These are phyloP conservation scores for Aleiodes testaceus DNA, from an alignment of 2,888 invertebrate species.

Conservation along the genomic window DNA sequence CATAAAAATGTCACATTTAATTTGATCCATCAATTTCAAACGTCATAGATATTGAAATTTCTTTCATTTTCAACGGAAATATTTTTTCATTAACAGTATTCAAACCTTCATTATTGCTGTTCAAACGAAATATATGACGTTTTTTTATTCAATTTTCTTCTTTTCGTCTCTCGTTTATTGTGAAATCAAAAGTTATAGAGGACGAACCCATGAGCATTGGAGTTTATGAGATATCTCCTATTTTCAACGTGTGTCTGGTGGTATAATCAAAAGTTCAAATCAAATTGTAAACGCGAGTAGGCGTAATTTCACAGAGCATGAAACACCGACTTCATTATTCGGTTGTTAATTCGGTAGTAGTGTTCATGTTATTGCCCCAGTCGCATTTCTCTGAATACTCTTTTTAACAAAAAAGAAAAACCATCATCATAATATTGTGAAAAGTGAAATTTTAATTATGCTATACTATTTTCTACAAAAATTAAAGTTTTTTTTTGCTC, in stretches of 20 bases:
- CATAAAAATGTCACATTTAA: conserved; percentile 36
- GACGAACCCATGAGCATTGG: conserved; percentile 1
- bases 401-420: conserved; percentile 38
- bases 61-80: too few relatives aligned
- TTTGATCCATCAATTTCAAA: conserved; percentile 13
- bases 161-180: neutral
- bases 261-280: conserved; percentile 69
- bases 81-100: conserved; percentile 12
- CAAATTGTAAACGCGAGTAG: conserved; percentile 63
- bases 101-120: neutral
- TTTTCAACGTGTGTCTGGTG: conserved; percentile 50
- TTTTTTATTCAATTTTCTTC: neutral
- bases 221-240: conserved; percentile 27
- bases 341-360: conserved; percentile 68
- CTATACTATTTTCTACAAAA: neutral
- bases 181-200: conserved; percentile 5
- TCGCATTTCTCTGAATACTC: conserved; percentile 28
- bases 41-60: conserved; percentile 27
- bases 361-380: conserved; percentile 23
- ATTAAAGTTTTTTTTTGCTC: neutral
- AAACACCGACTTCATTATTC: conserved; percentile 73
- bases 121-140: too few relatives aligned
- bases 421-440: too few relatives aligned
- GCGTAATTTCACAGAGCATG: conserved; percentile 69
- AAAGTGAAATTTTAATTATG: neutral